These are phyloP conservation scores for Atherinomorus stipes DNA, from an alignment of 2,113 vertebrate genomes.

Conservation along the genomic window DNA sequence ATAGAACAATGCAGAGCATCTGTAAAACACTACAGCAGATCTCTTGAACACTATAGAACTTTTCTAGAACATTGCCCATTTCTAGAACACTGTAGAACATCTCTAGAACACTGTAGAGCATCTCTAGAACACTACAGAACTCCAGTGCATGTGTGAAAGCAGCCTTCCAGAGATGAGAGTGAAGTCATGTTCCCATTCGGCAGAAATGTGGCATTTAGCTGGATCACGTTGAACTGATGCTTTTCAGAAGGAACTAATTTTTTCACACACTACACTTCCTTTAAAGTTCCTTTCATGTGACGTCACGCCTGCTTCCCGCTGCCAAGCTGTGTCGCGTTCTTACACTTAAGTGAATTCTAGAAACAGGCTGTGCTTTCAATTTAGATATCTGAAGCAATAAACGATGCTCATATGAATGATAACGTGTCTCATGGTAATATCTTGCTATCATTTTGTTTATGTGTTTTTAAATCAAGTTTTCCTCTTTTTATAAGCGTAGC, in stretches of 20 bases:
- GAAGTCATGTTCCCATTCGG: background rate
- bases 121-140: too few species aligned
- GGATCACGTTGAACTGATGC: background rate
- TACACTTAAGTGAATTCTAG: constrained; percentile 56
- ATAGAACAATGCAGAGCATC: too few species aligned
- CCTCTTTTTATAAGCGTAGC: constrained; percentile 32
- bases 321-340: constrained; percentile 42
- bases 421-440: constrained; percentile 45
- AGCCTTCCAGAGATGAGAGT: background rate
- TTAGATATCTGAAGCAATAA: constrained; percentile 86
- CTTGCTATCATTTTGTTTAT: background rate
- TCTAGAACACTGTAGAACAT: too few species aligned
- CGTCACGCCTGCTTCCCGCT: constrained; percentile 47
- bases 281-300: constrained; percentile 56
- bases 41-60: too few species aligned
- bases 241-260: background rate
- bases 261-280: background rate
- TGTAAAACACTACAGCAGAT: too few species aligned
- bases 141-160: too few species aligned
- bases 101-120: too few species aligned
- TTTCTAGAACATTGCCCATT: too few species aligned
- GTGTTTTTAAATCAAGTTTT: constrained; percentile 25
- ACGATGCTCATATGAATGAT: constrained; percentile 73
- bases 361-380: constrained; percentile 76
- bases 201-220: background rate